phyloP scores from a whole-genome alignment of 2,797 vertebrate genomes.

The Limosa lapponica region DNA sequence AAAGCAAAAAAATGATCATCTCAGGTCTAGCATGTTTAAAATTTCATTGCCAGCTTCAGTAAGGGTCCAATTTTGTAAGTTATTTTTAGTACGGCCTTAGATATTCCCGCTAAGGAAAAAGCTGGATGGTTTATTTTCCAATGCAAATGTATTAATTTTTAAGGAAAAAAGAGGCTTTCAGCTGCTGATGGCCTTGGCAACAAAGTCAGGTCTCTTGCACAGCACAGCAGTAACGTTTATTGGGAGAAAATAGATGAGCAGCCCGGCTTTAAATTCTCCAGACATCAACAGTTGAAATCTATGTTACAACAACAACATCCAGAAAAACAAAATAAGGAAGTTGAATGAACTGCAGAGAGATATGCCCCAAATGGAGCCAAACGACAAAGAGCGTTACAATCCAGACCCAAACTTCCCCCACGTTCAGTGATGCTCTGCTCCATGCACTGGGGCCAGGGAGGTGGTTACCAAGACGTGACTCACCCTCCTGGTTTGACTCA shows the following conservation, averaged over 20 bases:
- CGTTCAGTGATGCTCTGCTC: not conserved
- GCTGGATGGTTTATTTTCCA: not conserved
- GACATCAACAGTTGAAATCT: not conserved
- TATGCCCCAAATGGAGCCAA: not conserved
- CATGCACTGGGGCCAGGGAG: not conserved
- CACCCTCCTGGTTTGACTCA: not conserved
- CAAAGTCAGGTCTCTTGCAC: not conserved
- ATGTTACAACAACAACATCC: not conserved
- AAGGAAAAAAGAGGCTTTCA: conserved; percentile 17
- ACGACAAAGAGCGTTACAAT: not conserved
- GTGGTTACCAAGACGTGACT: not conserved
- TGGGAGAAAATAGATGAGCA: not conserved
- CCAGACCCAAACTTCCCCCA: not conserved
- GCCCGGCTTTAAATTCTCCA: conserved; percentile 29
- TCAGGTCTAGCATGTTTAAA: not conserved
- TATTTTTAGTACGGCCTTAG: not conserved
- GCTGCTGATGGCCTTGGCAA: conserved; percentile 1
- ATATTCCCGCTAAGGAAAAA: not conserved
- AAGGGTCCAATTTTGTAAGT: not conserved
- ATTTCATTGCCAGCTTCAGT: not conserved
- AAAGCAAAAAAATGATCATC: not conserved
- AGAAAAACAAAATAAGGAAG: conserved; percentile 43
- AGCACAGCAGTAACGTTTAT: not conserved
- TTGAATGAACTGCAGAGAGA: conserved; percentile 16
- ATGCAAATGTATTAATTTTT: not conserved